Percentiles rank a stretch among this genome's conserved stretches.
These are phyloP conservation scores for Drosophila micromelanica DNA, from an alignment of 1,140 invertebrate species.

Conservation along the genomic window DNA sequence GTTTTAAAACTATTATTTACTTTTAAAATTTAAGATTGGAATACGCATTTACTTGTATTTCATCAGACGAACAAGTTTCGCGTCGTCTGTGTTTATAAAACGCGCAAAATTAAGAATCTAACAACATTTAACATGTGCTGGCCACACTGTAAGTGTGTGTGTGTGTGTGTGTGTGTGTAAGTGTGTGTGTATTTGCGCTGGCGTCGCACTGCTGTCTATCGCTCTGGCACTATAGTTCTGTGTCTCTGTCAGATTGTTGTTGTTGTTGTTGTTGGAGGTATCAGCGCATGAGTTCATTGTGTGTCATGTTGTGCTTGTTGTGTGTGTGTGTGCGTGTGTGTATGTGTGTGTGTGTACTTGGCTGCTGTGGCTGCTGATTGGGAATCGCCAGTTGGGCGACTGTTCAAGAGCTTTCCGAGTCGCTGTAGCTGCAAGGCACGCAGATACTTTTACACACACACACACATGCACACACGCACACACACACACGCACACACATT, in stretches of 20 bases:
- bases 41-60: neutral
- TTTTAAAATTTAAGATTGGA: no score
- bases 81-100: slow-evolving; percentile 7
- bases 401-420: slow-evolving; percentile 36
- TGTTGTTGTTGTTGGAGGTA: slow-evolving; percentile 22
- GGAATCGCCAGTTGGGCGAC: slow-evolving; percentile 82
- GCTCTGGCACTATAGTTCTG: slow-evolving; percentile 22
- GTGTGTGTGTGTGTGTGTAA: neutral
- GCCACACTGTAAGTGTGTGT: neutral
- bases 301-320: slow-evolving; percentile 39
- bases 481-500: slow-evolving; percentile 42
- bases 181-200: slow-evolving; percentile 14
- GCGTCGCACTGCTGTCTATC: slow-evolving; percentile 44
- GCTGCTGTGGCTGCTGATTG: slow-evolving; percentile 66
- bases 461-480: no score
- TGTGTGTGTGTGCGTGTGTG: slow-evolving; percentile 30
- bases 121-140: slow-evolving; percentile 30
- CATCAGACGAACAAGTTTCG: neutral
- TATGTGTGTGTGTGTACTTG: slow-evolving; percentile 33
- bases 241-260: slow-evolving; percentile 28
- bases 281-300: slow-evolving; percentile 53
- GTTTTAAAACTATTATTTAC: no score
- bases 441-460: slow-evolving; percentile 60
- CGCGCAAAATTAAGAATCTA: slow-evolving; percentile 19
- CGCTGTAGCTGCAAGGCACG: slow-evolving; percentile 28